Evolutionary conservation across 2,797 vertebrate genomes (phyloP).

Genomic region (Hemibagrus guttatus): DNA sequence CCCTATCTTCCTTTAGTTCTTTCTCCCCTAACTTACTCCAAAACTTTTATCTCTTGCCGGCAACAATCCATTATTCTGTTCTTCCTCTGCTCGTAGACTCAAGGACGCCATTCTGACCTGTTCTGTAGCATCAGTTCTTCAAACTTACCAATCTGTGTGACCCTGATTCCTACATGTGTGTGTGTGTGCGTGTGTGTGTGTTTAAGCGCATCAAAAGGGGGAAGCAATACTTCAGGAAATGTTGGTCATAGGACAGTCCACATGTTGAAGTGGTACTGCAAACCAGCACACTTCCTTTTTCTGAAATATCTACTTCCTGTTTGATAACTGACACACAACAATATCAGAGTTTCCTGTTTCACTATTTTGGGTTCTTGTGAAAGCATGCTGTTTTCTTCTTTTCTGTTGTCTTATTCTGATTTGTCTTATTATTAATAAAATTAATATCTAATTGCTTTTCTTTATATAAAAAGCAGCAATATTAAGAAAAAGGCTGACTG

Average conservation of each 20-base stretch:
- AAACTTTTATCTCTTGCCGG: background rate
- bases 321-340: conserved; percentile 49
- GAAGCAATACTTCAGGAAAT: conserved; percentile 34
- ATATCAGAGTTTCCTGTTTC: conserved; percentile 56
- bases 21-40: background rate
- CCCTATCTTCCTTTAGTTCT: background rate
- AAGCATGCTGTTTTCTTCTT: background rate
- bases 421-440: background rate
- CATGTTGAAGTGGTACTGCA: conserved; percentile 35
- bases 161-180: background rate
- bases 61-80: conserved; percentile 2
- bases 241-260: conserved; percentile 13
- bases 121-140: background rate
- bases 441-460: no score
- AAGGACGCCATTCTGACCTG: background rate
- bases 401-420: background rate
- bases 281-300: conserved; percentile 72
- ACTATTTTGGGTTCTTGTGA: conserved; percentile 62
- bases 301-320: conserved; percentile 69
- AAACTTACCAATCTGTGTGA: conserved; percentile 6
- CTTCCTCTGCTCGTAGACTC: background rate
- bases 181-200: conserved; percentile 8
- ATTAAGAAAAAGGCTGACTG: background rate
- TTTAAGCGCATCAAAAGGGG: background rate
- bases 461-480: background rate